Evolutionary conservation across 35 echinoderm and acorn worm species (phyloP).

Genomic region (Heliocidaris erythrogramma): DNA sequence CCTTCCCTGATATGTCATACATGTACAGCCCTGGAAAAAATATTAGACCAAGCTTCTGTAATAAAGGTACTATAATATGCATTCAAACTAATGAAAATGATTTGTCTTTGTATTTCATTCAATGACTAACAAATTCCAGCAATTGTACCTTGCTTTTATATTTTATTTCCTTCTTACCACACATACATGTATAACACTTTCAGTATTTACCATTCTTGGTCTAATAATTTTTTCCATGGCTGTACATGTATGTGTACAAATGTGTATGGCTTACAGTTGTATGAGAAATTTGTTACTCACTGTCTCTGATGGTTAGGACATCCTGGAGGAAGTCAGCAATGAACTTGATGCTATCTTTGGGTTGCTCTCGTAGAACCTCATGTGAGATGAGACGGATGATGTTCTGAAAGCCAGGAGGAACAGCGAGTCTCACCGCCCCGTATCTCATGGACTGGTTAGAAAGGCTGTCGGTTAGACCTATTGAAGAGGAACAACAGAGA

Average conservation of each 20-base stretch:
- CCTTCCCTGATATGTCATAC: no score
- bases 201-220: no score
- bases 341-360: constrained; percentile 27
- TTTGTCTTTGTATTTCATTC: no score
- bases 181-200: no score
- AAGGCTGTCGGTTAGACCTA: not conserved
- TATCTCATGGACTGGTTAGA: constrained; percentile 24
- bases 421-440: constrained; percentile 8
- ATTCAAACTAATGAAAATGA: no score
- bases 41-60: no score
- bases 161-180: no score
- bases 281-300: not conserved
- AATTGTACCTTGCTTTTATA: no score
- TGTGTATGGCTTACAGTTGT: not conserved
- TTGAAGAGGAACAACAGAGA: not conserved
- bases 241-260: not conserved
- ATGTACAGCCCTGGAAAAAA: no score
- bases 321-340: constrained; percentile 52
- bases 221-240: no score
- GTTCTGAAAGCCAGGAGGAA: constrained; percentile 53
- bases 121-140: no score
- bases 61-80: no score
- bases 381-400: constrained; percentile 52
- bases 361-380: constrained; percentile 41
- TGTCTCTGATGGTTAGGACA: constrained; percentile 35